Base-by-base conservation (phyloP, 2,888 invertebrate species). In the Panopea generosa region DNA sequence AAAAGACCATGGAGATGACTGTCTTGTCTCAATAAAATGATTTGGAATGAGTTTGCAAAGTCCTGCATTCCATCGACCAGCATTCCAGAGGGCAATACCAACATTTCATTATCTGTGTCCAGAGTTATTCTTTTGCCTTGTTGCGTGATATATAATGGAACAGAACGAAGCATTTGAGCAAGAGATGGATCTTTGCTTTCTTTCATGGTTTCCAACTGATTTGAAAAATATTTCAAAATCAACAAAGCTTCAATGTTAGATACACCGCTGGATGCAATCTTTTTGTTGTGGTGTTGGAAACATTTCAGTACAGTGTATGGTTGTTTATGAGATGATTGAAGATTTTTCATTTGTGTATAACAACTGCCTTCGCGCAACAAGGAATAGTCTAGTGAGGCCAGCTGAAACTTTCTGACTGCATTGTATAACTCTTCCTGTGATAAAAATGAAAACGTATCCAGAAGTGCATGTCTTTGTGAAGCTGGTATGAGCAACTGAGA, bases 351-450 rank as follows among this genome's bases (percentile, higher is more conserved):
- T 33, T 4, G 6, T 33, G 33, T 33, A 33, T 11, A 11, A 33
- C 4, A 33, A 33, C 33, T 33, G 33, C 11, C 33, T 33, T 7
- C 33, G 11, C 33, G 22, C 14, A 56, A 14, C n/a, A 26, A 2
- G 26, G 49, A 11, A 29, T 63, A 49, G 16, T 57, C 45, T 14
- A 33, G n/a, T 2, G n/a, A n/a, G n/a, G n/a, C n/a, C n/a, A 63
- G 18, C 18, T 27, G 18, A 18, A 70, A 50, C 6, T 16, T 18
- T 26, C 50, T 63, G 29, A 70, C 49, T 14, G 20, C 6, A 1
- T 16, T n/a, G 26, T 40, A 11, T 40, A 62, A 38, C 11, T 18
- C 20, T 11, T 20, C n/a, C n/a, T n/a, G n/a, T n/a, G n/a, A n/a
- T n/a, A n/a, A n/a, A n/a, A 33, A 33, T 33, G 11, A 33, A 7